These are phyloP conservation scores for Didymodactylos carnosus DNA, from an alignment of 2,888 invertebrate species.

Conservation along the genomic window DNA sequence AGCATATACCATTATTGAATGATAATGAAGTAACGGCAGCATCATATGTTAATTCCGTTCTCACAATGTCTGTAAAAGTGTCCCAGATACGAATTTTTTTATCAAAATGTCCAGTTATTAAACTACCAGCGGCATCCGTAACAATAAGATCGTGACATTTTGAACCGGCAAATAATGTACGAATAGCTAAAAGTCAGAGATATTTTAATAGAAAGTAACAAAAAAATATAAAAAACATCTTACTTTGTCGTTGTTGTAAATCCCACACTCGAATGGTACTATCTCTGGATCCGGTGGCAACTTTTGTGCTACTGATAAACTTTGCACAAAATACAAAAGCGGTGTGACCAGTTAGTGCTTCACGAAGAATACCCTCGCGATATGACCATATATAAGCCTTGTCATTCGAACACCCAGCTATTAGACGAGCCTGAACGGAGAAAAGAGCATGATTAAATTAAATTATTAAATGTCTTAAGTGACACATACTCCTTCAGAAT, in stretches of 20 bases:
- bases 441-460: conserved; percentile 15
- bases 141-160: conserved; percentile 89
- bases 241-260: conserved; percentile 66
- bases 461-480: neutral
- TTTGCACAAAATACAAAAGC: conserved; percentile 82
- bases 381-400: conserved; percentile 91
- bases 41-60: conserved; percentile 63
- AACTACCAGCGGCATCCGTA: conserved; percentile 38
- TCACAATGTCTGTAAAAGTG: conserved; percentile 56
- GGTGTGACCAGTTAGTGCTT: conserved; percentile 78
- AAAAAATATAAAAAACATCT: conserved; percentile 33
- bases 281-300: conserved; percentile 91
- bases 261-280: conserved; percentile 97
- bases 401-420: conserved; percentile 88
- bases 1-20: neutral
- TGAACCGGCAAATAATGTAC: conserved; percentile 53
- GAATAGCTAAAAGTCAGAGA: conserved; percentile 23
- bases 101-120: conserved; percentile 94
- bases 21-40: conserved; percentile 78
- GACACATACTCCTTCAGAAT: conserved; percentile 44
- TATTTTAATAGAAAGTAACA: neutral
- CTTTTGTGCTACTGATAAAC: conserved; percentile 68
- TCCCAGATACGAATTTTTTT: conserved; percentile 91
- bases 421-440: conserved; percentile 50
- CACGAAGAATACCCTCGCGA: conserved; percentile 56